Percentiles rank a stretch among this genome's conserved stretches.
phyloP scores from a whole-genome alignment of 2,888 invertebrate genomes.

The Crematogaster levior region DNA sequence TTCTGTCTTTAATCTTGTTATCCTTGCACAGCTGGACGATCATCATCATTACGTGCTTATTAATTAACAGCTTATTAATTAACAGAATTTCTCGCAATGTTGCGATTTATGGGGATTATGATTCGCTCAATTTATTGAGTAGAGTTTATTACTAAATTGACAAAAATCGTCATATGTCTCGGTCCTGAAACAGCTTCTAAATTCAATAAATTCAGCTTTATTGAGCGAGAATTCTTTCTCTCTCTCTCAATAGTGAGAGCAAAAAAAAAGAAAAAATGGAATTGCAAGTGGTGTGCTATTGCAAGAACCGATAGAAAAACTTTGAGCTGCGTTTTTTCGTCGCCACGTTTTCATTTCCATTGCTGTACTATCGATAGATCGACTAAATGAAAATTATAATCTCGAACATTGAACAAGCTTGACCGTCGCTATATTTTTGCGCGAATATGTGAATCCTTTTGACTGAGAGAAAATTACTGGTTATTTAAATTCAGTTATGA shows the following conservation, averaged over 20 bases:
- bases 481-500: background rate
- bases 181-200: background rate
- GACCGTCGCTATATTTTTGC: background rate
- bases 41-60: slow-evolving; percentile 38
- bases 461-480: slow-evolving; percentile 19
- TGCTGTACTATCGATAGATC: slow-evolving; percentile 23
- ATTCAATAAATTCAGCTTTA: slow-evolving; percentile 16
- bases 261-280: slow-evolving; percentile 2
- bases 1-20: slow-evolving; percentile 14
- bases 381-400: slow-evolving; percentile 27
- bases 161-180: background rate
- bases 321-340: background rate
- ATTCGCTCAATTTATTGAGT: background rate
- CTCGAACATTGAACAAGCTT: background rate
- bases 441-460: slow-evolving; percentile 17
- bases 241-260: background rate
- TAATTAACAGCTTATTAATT: no score
- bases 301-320: slow-evolving; percentile 3
- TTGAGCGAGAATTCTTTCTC: background rate
- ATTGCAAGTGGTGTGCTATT: background rate
- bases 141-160: background rate
- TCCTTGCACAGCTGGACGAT: background rate
- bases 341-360: background rate
- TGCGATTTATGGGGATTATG: background rate
- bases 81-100: background rate